Percentiles rank a stretch among this genome's conserved stretches.
Evolutionary conservation across 2,888 invertebrate genomes (phyloP).

Genomic region (Dascillus cervinus): DNA sequence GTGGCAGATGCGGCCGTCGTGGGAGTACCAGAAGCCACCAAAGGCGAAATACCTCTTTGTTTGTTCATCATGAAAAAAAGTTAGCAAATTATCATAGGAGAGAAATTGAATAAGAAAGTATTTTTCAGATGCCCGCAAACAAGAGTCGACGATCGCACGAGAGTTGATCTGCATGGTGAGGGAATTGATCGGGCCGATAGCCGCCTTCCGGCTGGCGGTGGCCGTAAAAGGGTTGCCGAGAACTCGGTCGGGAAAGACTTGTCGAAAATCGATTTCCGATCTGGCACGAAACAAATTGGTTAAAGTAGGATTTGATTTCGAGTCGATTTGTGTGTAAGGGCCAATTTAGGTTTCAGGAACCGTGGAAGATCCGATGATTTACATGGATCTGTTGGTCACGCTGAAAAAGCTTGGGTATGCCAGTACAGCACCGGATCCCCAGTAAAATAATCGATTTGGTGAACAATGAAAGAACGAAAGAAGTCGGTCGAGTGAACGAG

Average conservation of each 20-base stretch:
- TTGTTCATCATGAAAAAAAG: slow-evolving; percentile 70
- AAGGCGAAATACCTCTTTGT: slow-evolving; percentile 86
- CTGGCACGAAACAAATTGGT: slow-evolving; percentile 74
- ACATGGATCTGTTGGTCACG: slow-evolving; percentile 65
- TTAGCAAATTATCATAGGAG: slow-evolving; percentile 20
- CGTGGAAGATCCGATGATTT: slow-evolving; percentile 80
- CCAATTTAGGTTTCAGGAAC: slow-evolving; percentile 64
- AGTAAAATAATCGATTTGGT: slow-evolving; percentile 5
- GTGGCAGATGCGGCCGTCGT: slow-evolving; percentile 84
- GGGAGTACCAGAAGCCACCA: slow-evolving; percentile 81
- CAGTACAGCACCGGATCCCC: slow-evolving; percentile 60
- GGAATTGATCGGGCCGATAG: slow-evolving; percentile 75
- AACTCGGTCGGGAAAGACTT: slow-evolving; percentile 78
- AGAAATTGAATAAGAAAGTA: slow-evolving; percentile 1
- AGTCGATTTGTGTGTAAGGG: not conserved
- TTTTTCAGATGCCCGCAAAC: slow-evolving; percentile 42
- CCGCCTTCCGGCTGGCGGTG: slow-evolving; percentile 74
- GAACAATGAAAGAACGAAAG: too few species aligned
- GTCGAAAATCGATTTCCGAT: slow-evolving; percentile 74
- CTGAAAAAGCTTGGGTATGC: slow-evolving; percentile 72
- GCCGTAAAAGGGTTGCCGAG: slow-evolving; percentile 76
- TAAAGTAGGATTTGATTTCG: slow-evolving; percentile 46
- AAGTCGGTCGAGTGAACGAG: too few species aligned
- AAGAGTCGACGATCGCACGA: slow-evolving; percentile 46
- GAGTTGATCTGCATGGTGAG: slow-evolving; percentile 55